Percentiles rank a stretch among this genome's conserved stretches.
These are phyloP conservation scores for Eutrigla gurnardus DNA, from an alignment of 2,797 vertebrate species.

Conservation along the genomic window DNA sequence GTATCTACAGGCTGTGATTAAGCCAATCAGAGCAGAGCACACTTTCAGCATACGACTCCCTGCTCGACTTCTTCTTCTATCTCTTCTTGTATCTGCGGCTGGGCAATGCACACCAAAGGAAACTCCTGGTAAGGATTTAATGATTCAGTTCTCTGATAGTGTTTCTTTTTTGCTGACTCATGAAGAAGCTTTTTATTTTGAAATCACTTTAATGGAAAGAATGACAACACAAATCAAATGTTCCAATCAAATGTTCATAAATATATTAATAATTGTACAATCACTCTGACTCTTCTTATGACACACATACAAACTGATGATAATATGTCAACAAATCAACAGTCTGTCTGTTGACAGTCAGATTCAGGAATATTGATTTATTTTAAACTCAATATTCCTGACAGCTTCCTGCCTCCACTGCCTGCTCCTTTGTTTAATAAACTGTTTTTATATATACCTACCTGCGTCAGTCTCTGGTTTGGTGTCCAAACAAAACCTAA, in stretches of 20 bases:
- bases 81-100: not conserved
- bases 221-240: not conserved
- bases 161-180: not conserved
- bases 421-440: too few species aligned
- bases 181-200: not conserved
- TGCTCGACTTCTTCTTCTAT: not conserved
- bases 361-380: too few species aligned
- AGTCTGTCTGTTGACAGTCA: too few species aligned
- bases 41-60: not conserved
- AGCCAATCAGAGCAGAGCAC: conserved; percentile 46
- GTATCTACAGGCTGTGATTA: conserved; percentile 8
- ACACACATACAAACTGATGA: not conserved
- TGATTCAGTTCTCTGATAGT: not conserved
- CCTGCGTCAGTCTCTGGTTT: too few species aligned
- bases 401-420: too few species aligned
- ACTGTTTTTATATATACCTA: too few species aligned
- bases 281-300: not conserved
- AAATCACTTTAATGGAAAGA: not conserved
- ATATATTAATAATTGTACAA: not conserved
- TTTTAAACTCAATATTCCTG: too few species aligned
- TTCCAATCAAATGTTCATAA: not conserved
- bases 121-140: conserved; percentile 49
- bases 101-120: conserved; percentile 61
- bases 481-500: too few species aligned
- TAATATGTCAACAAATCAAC: not conserved